A percentile compares a stretch with the other conserved stretches of the same genome.
These are phyloP conservation scores for Pseudachorutes palmiensis DNA, from an alignment of 1,140 invertebrate species.

Conservation along the genomic window DNA sequence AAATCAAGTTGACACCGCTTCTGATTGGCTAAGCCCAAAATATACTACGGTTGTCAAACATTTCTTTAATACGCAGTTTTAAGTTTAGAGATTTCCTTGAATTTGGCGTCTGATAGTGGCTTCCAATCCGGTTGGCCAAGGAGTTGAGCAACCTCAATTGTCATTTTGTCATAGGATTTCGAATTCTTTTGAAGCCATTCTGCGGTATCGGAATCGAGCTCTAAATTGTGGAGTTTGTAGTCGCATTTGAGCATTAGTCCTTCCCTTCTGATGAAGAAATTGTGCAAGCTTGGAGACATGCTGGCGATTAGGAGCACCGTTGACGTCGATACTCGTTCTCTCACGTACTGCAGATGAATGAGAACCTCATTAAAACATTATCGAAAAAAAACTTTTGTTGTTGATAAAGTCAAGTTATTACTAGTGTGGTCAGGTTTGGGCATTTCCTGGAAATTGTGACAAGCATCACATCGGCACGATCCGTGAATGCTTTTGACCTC, in stretches of 20 bases:
- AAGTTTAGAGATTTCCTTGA: constrained; percentile 43
- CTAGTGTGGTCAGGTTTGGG: constrained; percentile 55
- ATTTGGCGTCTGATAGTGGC: constrained; percentile 64
- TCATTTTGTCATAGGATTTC: constrained; percentile 55
- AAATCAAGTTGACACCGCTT: background rate
- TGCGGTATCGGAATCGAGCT: constrained; percentile 29
- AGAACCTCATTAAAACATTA: too few species aligned
- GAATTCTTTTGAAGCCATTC: constrained; percentile 42
- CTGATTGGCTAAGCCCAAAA: background rate
- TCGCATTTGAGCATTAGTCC: constrained; percentile 61
- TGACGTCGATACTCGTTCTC: constrained; percentile 68
- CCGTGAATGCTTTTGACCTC: constrained; percentile 53
- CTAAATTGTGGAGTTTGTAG: constrained; percentile 53
- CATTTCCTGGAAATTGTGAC: constrained; percentile 55
- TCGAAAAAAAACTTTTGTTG: too few species aligned
- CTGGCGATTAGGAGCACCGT: constrained; percentile 65
- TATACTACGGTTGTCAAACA: background rate
- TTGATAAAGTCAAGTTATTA: constrained; percentile 38
- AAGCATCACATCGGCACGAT: constrained; percentile 55
- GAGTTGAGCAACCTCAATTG: constrained; percentile 59
- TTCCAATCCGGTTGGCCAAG: constrained; percentile 58
- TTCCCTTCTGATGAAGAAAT: constrained; percentile 61
- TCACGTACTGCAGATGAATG: constrained; percentile 54
- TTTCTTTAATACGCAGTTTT: constrained; percentile 22
- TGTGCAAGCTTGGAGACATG: constrained; percentile 54